phyloP scores from a whole-genome alignment of 2,888 invertebrate species.

The Scaptomyza caliginosa region DNA sequence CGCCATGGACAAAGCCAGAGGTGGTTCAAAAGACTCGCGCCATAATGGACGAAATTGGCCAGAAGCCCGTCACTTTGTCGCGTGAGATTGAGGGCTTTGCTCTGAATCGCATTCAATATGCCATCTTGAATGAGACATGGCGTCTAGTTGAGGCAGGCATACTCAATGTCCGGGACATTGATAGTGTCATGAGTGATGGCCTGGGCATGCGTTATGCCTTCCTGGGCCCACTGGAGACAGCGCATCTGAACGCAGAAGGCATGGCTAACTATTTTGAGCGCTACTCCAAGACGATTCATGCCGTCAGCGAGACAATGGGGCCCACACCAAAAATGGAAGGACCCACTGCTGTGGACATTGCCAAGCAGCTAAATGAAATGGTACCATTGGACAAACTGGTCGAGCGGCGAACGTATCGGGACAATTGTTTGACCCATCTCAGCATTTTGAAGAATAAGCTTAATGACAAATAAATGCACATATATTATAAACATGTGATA shows the following conservation, averaged over 20 bases:
- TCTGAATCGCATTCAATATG: constrained; percentile 97
- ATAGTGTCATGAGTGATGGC: constrained; percentile 96
- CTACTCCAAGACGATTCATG: constrained; percentile 86
- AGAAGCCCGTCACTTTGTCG: constrained; percentile 93
- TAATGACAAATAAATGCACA: constrained; percentile 76
- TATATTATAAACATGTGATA: background rate
- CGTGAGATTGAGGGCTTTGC: constrained; percentile 97
- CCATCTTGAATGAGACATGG: constrained; percentile 96
- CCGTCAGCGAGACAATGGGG: constrained; percentile 90
- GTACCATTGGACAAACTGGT: constrained; percentile 90
- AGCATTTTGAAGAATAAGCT: constrained; percentile 91
- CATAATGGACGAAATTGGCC: constrained; percentile 94
- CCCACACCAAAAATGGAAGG: constrained; percentile 90
- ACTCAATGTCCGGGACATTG: constrained; percentile 94
- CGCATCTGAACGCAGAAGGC: constrained; percentile 97
- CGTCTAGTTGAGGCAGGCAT: constrained; percentile 93
- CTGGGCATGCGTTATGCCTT: constrained; percentile 98
- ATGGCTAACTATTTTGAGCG: constrained; percentile 87
- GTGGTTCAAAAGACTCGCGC: constrained; percentile 90
- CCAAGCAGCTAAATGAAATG: constrained; percentile 89
- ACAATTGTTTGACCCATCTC: constrained; percentile 91
- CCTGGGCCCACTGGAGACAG: constrained; percentile 96
- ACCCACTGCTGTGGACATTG: constrained; percentile 87
- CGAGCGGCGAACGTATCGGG: constrained; percentile 92
- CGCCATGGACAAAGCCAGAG: constrained; percentile 94